phyloP scores from a whole-genome alignment of 2,797 vertebrate species.

The Nyctalus aviator region DNA sequence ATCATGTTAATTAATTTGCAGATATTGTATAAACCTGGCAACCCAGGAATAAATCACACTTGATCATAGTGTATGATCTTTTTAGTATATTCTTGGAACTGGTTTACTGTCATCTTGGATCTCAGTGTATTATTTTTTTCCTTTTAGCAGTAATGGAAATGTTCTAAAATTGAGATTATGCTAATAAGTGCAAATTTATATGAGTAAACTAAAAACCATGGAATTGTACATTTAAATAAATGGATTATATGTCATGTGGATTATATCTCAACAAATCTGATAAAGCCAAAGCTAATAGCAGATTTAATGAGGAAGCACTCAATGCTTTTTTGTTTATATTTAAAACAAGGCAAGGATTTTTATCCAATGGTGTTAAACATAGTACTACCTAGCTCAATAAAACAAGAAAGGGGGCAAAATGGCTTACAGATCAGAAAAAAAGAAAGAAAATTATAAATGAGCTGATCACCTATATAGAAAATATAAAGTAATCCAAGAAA shows the following conservation, averaged over 20 bases:
- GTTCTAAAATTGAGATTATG: not conserved
- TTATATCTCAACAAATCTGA: slow-evolving; percentile 22
- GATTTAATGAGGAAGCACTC: not conserved
- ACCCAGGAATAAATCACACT: not conserved
- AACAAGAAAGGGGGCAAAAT: slow-evolving; percentile 1
- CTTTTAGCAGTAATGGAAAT: slow-evolving; percentile 10
- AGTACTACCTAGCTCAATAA: not conserved
- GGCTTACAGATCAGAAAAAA: not conserved
- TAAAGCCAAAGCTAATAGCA: slow-evolving; percentile 1
- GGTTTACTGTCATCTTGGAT: not conserved
- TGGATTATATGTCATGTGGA: not conserved
- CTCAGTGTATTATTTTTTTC: not conserved
- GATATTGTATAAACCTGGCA: not conserved
- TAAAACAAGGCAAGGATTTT: not conserved
- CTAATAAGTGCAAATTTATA: not conserved
- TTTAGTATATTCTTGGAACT: not conserved
- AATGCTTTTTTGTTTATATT: slow-evolving; percentile 31
- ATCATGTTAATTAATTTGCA: not conserved
- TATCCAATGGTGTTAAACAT: not conserved
- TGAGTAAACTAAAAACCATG: slow-evolving; percentile 28
- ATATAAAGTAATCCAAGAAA: not conserved
- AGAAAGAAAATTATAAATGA: slow-evolving; percentile 33
- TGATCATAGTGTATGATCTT: not conserved
- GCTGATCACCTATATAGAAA: slow-evolving; percentile 28
- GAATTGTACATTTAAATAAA: not conserved